These are phyloP conservation scores for Vidua macroura DNA, from an alignment of 2,113 vertebrate species.

Conservation along the genomic window DNA sequence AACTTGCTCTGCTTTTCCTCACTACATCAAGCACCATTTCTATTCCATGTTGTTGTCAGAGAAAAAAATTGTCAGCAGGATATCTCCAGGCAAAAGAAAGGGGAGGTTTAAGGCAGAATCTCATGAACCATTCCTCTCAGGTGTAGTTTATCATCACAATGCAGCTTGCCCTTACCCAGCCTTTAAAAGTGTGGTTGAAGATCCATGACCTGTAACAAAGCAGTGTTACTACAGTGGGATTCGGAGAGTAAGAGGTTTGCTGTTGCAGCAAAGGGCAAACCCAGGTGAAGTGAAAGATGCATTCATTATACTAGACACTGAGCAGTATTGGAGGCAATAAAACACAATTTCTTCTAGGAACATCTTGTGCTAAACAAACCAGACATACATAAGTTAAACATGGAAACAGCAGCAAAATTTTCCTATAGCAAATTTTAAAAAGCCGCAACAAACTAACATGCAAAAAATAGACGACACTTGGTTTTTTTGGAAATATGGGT, in stretches of 20 bases:
- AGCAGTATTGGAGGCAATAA: neutral
- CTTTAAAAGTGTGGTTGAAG: neutral
- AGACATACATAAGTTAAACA: neutral
- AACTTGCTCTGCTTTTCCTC: neutral
- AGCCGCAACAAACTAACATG: neutral
- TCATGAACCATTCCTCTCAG: neutral
- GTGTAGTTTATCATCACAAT: neutral
- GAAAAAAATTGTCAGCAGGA: neutral
- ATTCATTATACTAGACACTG: neutral
- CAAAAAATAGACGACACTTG: rapidly evolving
- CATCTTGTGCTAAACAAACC: neutral
- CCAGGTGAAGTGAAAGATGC: neutral
- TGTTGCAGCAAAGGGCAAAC: neutral
- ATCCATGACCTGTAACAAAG: neutral
- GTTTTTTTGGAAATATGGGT: neutral
- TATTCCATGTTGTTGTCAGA: neutral
- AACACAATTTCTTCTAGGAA: neutral
- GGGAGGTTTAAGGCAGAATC: neutral
- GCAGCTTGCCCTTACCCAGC: neutral
- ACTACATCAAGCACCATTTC: neutral
- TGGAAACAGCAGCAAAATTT: neutral
- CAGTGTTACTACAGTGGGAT: neutral
- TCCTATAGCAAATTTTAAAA: neutral
- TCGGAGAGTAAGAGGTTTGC: neutral
- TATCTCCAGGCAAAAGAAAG: neutral